Evolutionary conservation across 2,888 invertebrate genomes (phyloP), one percentile per base, ranked within the genome.

Genomic region (Scrobipalpa atriplicella): DNA sequence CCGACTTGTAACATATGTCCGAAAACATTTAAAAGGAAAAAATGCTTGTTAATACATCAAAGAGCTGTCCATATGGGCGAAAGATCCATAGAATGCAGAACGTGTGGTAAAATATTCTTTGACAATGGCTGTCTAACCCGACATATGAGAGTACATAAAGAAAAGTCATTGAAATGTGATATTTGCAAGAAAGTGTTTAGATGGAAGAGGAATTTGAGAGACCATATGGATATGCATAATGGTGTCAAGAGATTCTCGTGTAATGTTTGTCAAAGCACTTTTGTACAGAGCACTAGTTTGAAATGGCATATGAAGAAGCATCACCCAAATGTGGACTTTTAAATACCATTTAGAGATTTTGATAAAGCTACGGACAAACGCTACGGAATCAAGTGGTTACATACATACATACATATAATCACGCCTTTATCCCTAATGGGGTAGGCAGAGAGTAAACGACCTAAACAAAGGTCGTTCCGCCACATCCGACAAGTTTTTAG

Each of bases 201-300:
- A 51, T 51, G 51, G 51, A 13, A 16, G 7, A 51, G 7, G 7
- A 51, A 51, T 51, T 16, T 51, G 51, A 2, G 13, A n/a, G 16
- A 16, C 7, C 51, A 51, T 51, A 51, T 16, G 6, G 68, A 61
- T 18, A 71, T 73, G 7, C 72, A 72, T 39, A 69, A 68, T 6
- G 70, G 72, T 5, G 72, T 71, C 0, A 73, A 68, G 68, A 68
- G 66, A n/a, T 69, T 73, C 29, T 66, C 71, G 7, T 78, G 76
- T 18, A 43, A 67, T 1, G 54, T 66, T 29, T 76, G 76, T 41
- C 69, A 75, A 0, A 74, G 79, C 58, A 72, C 71, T 18, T 81
- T 79, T 67, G 78, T 77, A 6, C 76, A 78, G 67, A 72, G 70
- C 68, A 72, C 68, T 6, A 75, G 72, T 21, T 65, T 71, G 62